Percentiles rank a stretch among this genome's conserved stretches.
These are phyloP conservation scores for Pandemis corylana DNA, from an alignment of 2,888 invertebrate species.

Conservation along the genomic window DNA sequence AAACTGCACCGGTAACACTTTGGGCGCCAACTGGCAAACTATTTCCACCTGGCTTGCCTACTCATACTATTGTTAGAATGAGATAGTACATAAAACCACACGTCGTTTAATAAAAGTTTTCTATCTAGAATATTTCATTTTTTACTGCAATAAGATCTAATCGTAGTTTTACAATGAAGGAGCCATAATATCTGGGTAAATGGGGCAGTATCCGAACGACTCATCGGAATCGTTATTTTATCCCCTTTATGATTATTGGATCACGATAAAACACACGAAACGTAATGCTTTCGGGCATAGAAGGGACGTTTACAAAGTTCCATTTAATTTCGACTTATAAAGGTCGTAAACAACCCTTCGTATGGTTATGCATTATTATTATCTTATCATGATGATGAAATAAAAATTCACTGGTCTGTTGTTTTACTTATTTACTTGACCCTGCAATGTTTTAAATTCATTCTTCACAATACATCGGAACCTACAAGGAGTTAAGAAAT, in stretches of 20 bases:
- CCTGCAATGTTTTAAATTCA: neutral
- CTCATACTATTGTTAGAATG: too few species aligned
- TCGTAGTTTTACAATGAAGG: conserved; percentile 2
- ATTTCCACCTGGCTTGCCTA: neutral
- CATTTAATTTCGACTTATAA: conserved; percentile 51
- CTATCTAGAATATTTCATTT: neutral
- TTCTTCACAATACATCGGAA: too few species aligned
- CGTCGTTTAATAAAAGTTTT: neutral
- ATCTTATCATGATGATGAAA: conserved; percentile 10
- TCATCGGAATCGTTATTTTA: conserved; percentile 21
- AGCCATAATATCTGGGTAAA: conserved; percentile 17
- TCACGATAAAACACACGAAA: conserved; percentile 31
- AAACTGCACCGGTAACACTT: neutral
- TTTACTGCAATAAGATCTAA: neutral
- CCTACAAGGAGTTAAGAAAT: neutral
- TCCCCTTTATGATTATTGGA: conserved; percentile 35
- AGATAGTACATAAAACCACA: too few species aligned
- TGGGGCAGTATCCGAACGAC: conserved; percentile 25
- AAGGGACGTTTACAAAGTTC: conserved; percentile 46
- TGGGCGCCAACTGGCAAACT: neutral
- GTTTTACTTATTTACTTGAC: neutral
- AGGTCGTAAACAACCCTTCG: conserved; percentile 61
- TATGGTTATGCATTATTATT: conserved; percentile 3
- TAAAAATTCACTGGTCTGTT: conserved; percentile 17
- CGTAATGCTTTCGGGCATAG: conserved; percentile 21